Evolutionary conservation across 2,888 invertebrate genomes (phyloP).

Genomic region (Leptinotarsa haldemani): DNA sequence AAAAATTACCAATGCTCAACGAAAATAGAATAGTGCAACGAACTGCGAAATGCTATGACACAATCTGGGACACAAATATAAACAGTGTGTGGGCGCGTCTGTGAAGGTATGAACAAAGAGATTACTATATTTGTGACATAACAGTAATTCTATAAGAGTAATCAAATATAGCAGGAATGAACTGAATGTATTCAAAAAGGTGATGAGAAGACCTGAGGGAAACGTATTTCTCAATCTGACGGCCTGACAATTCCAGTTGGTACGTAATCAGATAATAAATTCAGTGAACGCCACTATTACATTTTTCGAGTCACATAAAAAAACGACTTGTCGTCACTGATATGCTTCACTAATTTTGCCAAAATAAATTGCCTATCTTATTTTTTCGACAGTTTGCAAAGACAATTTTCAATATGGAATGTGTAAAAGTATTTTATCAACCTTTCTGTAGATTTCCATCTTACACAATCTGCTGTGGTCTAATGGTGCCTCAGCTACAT

Average conservation of each 20-base stretch:
- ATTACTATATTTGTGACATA: conserved; percentile 14
- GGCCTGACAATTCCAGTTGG: background rate
- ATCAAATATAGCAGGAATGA: conserved; percentile 6
- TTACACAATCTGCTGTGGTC: no score
- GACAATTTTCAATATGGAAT: no score
- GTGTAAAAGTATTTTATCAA: no score
- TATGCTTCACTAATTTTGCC: no score
- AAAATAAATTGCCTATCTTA: no score
- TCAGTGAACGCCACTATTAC: background rate
- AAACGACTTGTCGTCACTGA: no score
- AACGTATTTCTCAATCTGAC: background rate
- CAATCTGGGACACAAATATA: conserved; percentile 30
- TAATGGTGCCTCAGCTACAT: no score
- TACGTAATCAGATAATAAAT: background rate
- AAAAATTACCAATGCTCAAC: conserved; percentile 14
- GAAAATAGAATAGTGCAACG: conserved; percentile 52
- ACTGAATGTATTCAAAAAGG: background rate
- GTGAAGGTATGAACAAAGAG: conserved; percentile 8
- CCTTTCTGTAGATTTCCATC: no score
- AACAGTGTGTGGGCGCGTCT: conserved; percentile 17
- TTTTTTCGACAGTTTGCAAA: no score
- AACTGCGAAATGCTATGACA: conserved; percentile 42
- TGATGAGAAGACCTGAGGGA: background rate
- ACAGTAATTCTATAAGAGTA: conserved; percentile 10
- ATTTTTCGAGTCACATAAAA: background rate